These are phyloP conservation scores for Artemia sp. DNA, from an alignment of 2,888 invertebrate genomes.

Conservation along the genomic window DNA sequence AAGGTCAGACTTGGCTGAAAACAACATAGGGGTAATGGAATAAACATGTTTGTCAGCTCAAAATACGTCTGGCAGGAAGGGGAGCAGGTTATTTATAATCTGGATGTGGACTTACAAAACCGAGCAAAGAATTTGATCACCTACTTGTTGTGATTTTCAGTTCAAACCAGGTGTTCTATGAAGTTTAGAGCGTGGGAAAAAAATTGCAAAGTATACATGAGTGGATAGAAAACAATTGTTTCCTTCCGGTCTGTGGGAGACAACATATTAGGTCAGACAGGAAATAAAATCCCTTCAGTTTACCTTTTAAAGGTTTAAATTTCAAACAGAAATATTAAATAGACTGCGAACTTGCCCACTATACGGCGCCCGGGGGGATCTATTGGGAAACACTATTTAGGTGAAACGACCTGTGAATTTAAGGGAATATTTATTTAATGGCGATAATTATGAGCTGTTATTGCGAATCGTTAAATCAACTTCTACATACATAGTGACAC, in stretches of 20 bases:
- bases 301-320: too few relatives aligned
- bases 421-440: too few relatives aligned
- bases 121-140: constrained; percentile 10
- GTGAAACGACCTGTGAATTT: too few relatives aligned
- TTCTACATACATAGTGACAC: too few relatives aligned
- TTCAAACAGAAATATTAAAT: too few relatives aligned
- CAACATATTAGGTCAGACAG: neutral
- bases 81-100: constrained; percentile 12
- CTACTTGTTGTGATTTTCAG: neutral
- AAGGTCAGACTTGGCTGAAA: constrained; percentile 11
- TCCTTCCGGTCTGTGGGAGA: constrained; percentile 7
- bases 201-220: neutral
- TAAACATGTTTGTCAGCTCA: constrained; percentile 14
- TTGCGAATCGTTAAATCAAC: too few relatives aligned
- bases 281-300: too few relatives aligned
- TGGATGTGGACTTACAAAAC: constrained; percentile 11
- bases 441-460: too few relatives aligned
- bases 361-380: too few relatives aligned
- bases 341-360: too few relatives aligned
- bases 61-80: constrained; percentile 14
- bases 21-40: constrained; percentile 13
- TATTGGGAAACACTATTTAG: too few relatives aligned
- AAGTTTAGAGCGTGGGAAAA: constrained; percentile 11
- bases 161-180: constrained; percentile 4
- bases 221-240: constrained; percentile 6